Percentiles rank a stretch among this genome's conserved stretches.
Evolutionary conservation across 2,113 vertebrate species (phyloP).

Genomic region (Lamprologus callipterus): DNA sequence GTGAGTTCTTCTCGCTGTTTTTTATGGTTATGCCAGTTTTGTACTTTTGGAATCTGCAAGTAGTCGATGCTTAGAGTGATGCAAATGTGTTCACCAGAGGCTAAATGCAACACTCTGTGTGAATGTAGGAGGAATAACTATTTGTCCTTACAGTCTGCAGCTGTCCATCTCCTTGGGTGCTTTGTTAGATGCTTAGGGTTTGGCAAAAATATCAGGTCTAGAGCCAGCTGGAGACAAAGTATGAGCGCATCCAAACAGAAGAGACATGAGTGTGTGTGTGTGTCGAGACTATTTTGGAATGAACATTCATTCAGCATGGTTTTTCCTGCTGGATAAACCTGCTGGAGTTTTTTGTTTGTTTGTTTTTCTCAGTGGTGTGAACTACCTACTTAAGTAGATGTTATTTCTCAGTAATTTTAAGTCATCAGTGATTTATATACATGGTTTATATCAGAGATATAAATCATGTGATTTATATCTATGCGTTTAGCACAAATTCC

Average conservation of each 20-base stretch:
- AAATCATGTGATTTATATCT: neutral
- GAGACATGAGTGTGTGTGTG: neutral
- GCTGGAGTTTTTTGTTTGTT: neutral
- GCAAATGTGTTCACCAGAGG: neutral
- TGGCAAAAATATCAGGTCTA: neutral
- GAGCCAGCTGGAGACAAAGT: neutral
- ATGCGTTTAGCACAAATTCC: neutral
- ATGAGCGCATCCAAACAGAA: neutral
- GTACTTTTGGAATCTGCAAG: neutral
- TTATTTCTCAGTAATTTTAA: neutral
- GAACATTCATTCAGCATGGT: neutral
- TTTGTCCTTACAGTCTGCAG: neutral
- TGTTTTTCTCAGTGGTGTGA: neutral
- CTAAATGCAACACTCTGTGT: neutral
- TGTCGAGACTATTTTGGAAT: neutral
- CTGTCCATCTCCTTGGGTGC: neutral
- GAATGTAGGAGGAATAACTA: neutral
- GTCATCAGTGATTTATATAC: neutral
- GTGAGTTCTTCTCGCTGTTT: neutral
- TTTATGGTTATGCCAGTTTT: neutral
- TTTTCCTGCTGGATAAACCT: neutral
- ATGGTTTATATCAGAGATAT: neutral
- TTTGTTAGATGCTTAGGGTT: neutral
- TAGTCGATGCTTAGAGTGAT: neutral
- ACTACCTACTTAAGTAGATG: neutral